Percentiles rank a stretch among this genome's conserved stretches.
Conservation (phyloP, 2,888 invertebrate species). For the Pimpla rufipes region DNA sequence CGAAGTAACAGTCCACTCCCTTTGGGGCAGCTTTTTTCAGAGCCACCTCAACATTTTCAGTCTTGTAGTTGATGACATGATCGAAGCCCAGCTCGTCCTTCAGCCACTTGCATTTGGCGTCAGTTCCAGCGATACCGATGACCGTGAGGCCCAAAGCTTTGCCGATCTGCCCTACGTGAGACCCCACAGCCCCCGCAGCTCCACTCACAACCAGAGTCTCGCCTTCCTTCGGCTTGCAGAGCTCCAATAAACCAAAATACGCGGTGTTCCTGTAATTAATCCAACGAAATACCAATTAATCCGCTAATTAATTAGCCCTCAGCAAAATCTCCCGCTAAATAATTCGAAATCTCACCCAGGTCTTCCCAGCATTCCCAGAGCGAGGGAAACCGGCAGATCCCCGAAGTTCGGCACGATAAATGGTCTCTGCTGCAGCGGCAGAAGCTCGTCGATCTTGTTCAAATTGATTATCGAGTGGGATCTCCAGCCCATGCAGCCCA, state of each 20-base stretch:
- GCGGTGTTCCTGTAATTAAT: slow-evolving; percentile 89
- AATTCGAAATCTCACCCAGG: slow-evolving; percentile 87
- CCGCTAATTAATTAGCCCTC: no score
- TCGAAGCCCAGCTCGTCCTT: slow-evolving; percentile 90
- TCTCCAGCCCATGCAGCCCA: slow-evolving; percentile 90
- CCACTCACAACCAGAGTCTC: slow-evolving; percentile 91
- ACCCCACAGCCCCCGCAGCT: slow-evolving; percentile 94
- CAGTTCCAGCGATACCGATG: slow-evolving; percentile 90
- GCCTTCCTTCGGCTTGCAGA: slow-evolving; percentile 90
- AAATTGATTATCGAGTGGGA: slow-evolving; percentile 87
- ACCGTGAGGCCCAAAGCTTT: slow-evolving; percentile 90
- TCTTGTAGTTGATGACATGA: slow-evolving; percentile 91
- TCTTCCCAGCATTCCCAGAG: slow-evolving; percentile 90
- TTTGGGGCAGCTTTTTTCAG: slow-evolving; percentile 89
- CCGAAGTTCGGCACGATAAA: slow-evolving; percentile 88
- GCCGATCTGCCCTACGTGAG: slow-evolving; percentile 92
- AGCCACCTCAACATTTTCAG: slow-evolving; percentile 86
- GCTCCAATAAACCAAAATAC: slow-evolving; percentile 91
- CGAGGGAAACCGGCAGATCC: slow-evolving; percentile 88
- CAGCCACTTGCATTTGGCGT: slow-evolving; percentile 90
- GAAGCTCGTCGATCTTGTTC: neutral
- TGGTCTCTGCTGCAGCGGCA: slow-evolving; percentile 63
- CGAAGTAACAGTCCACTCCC: slow-evolving; percentile 92
- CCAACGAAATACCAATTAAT: no score
- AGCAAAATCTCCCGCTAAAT: no score